Conservation (phyloP, 2,113 vertebrate genomes). For the Phaethornis superciliosus region DNA sequence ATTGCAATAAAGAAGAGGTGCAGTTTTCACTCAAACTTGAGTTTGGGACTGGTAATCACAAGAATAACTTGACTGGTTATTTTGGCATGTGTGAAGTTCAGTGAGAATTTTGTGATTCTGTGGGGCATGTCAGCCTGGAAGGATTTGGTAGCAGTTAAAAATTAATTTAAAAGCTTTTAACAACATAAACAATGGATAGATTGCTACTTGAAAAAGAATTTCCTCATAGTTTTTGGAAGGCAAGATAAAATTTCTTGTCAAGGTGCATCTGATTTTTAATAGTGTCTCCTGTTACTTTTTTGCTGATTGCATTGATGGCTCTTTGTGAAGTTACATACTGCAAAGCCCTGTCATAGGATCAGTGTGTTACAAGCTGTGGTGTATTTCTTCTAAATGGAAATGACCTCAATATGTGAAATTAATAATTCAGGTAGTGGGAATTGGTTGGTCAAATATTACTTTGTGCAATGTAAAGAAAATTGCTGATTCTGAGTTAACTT, state of each 20-base stretch:
- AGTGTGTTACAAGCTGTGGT: not conserved
- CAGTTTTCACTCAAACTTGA: not conserved
- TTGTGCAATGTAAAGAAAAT: not conserved
- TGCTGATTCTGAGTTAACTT: not conserved
- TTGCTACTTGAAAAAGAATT: not conserved
- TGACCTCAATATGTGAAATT: not conserved
- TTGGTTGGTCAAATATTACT: not conserved
- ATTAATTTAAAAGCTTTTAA: not conserved
- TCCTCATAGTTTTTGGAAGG: not conserved
- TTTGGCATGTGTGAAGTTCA: not conserved
- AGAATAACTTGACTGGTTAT: not conserved
- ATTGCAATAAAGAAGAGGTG: not conserved
- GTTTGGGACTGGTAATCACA: not conserved
- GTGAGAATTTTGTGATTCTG: not conserved
- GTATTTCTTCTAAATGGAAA: not conserved
- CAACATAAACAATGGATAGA: not conserved
- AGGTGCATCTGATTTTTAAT: not conserved
- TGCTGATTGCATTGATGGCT: not conserved
- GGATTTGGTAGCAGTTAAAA: not conserved
- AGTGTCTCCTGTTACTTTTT: not conserved
- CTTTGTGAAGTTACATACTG: not conserved
- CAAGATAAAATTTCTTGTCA: not conserved
- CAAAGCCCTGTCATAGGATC: not conserved
- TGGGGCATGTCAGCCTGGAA: not conserved
- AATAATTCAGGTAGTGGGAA: not conserved